phyloP scores from a whole-genome alignment of 2,113 vertebrate species.

The Melanocharis versteri region DNA sequence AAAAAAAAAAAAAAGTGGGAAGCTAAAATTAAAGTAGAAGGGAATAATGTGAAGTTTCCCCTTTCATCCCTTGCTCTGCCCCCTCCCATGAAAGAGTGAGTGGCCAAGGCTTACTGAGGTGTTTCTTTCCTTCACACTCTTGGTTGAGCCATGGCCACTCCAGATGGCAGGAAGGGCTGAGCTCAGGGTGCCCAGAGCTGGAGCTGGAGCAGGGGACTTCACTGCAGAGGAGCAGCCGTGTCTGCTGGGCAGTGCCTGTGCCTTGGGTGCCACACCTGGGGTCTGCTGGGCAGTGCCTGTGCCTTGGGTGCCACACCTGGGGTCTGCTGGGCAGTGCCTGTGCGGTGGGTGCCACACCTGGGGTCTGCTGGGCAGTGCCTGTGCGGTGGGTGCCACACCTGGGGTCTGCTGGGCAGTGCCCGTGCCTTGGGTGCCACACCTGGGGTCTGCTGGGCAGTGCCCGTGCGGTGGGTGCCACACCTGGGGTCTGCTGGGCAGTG shows the following conservation, averaged over 20 bases:
- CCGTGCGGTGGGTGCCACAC: too few species aligned
- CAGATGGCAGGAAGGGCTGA: background rate
- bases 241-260: background rate
- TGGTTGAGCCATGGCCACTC: background rate
- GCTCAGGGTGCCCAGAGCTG: background rate
- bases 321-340: too few species aligned
- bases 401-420: too few species aligned
- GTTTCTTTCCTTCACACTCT: background rate
- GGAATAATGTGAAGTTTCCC: background rate
- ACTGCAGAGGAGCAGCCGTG: background rate
- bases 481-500: background rate
- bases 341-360: too few species aligned
- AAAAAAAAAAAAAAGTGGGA: background rate
- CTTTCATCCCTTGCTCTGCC: background rate
- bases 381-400: background rate
- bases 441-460: too few species aligned
- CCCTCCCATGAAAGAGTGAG: background rate
- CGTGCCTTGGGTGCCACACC: too few species aligned
- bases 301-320: too few species aligned
- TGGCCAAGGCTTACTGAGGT: background rate
- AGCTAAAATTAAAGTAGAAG: background rate
- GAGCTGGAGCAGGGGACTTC: too few species aligned
- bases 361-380: background rate
- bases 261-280: too few species aligned
- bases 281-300: too few species aligned